These are phyloP conservation scores for Drosophila glabriapex DNA, from an alignment of 2,888 invertebrate genomes.

Conservation along the genomic window DNA sequence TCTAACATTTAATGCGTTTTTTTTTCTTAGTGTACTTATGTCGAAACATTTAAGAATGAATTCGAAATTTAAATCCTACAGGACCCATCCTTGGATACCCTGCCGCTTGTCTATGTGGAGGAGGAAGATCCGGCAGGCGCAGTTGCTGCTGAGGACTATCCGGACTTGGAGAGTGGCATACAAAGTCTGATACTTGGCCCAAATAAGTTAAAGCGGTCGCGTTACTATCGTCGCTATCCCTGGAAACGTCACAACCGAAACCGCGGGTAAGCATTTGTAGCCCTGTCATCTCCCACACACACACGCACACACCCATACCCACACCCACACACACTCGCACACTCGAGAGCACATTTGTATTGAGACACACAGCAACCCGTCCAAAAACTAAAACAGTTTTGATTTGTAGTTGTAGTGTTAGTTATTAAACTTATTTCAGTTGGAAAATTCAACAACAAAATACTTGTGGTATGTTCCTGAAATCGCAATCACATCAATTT, in stretches of 20 bases:
- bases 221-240: slow-evolving; percentile 88
- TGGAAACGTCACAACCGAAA: slow-evolving; percentile 88
- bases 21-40: not conserved
- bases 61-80: slow-evolving; percentile 31
- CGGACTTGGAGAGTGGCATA: slow-evolving; percentile 52
- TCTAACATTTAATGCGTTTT: not conserved
- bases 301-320: not conserved
- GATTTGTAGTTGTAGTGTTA: slow-evolving; percentile 50
- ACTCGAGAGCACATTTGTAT: slow-evolving; percentile 1
- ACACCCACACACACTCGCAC: not conserved
- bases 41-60: not conserved
- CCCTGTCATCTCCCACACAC: not conserved
- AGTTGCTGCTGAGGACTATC: slow-evolving; percentile 48
- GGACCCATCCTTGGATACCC: slow-evolving; percentile 83
- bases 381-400: slow-evolving; percentile 17
- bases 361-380: slow-evolving; percentile 14
- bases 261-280: slow-evolving; percentile 80
- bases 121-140: slow-evolving; percentile 64
- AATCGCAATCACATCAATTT: slow-evolving; percentile 17
- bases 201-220: slow-evolving; percentile 86
- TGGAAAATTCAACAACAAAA: not conserved
- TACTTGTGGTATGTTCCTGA: slow-evolving; percentile 22
- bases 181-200: slow-evolving; percentile 51
- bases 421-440: slow-evolving; percentile 3
- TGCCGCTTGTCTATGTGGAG: slow-evolving; percentile 85